A percentile compares a stretch with the other conserved stretches of the same genome.
Conservation (phyloP, 2,888 invertebrate genomes). For the Pyrrhia umbra region DNA sequence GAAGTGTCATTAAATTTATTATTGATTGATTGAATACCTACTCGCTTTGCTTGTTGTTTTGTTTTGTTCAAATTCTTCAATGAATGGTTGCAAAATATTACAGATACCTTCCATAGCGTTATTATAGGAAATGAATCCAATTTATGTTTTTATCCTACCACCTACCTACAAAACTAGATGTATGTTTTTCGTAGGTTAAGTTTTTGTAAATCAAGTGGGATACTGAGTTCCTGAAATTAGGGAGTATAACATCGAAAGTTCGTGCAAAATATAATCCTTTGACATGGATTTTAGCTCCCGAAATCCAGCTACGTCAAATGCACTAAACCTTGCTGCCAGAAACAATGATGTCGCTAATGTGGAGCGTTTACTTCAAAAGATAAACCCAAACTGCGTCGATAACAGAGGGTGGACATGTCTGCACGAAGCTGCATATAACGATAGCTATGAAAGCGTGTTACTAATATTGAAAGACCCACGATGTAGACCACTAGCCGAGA, state of each 20-base stretch:
- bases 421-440: slow-evolving; percentile 86
- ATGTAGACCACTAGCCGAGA: slow-evolving; percentile 79
- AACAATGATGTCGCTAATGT: slow-evolving; percentile 79
- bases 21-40: background rate
- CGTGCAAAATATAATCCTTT: slow-evolving; percentile 1
- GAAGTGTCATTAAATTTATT: background rate
- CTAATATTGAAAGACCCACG: slow-evolving; percentile 78
- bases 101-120: background rate
- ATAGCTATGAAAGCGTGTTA: slow-evolving; percentile 79
- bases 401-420: slow-evolving; percentile 89
- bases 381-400: slow-evolving; percentile 86
- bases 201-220: slow-evolving; percentile 6
- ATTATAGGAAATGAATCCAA: background rate
- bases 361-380: slow-evolving; percentile 78
- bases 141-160: background rate
- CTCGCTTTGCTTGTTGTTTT: background rate
- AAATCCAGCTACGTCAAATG: slow-evolving; percentile 86
- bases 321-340: slow-evolving; percentile 85
- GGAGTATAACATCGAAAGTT: slow-evolving; percentile 11
- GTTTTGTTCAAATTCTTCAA: slow-evolving; percentile 10
- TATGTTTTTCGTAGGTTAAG: background rate
- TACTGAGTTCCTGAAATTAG: background rate
- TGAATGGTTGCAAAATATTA: slow-evolving; percentile 15
- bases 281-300: slow-evolving; percentile 88
- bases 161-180: slow-evolving; percentile 1